A percentile compares a stretch with the other conserved stretches of the same genome.
Conservation (phyloP, 2,888 invertebrate species). For the Leptinotarsa tumamoca region DNA sequence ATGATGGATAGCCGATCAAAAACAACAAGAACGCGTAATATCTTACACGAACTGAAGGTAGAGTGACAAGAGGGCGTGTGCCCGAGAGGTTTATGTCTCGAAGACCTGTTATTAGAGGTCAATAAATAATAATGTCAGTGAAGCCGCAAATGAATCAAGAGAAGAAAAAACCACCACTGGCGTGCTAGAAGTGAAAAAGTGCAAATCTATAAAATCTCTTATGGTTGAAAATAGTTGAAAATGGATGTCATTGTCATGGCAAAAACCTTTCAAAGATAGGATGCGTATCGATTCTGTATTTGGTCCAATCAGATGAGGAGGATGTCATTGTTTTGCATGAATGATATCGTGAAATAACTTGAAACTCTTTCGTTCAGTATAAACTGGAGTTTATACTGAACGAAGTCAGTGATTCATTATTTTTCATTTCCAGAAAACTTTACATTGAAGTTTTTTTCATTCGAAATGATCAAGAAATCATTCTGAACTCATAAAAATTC, state of each 20-base stretch:
- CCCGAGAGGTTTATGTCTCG: conserved; percentile 56
- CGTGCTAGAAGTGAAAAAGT: conserved; percentile 23
- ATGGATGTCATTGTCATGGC: background rate
- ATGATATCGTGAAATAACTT: too few species aligned
- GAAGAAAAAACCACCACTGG: conserved; percentile 40
- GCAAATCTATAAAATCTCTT: background rate
- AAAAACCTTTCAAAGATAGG: too few species aligned
- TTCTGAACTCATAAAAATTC: too few species aligned
- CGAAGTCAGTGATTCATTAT: too few species aligned
- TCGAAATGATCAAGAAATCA: too few species aligned
- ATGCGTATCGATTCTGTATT: too few species aligned
- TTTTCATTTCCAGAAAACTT: too few species aligned
- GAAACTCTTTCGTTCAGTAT: too few species aligned
- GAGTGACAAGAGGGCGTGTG: conserved; percentile 57
- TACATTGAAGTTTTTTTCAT: too few species aligned
- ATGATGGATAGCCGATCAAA: conserved; percentile 42
- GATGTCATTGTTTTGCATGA: too few species aligned
- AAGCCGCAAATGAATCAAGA: conserved; percentile 57
- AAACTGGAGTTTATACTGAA: too few species aligned
- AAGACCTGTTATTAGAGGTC: conserved; percentile 58
- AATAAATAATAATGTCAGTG: conserved; percentile 58
- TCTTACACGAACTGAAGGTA: conserved; percentile 43
- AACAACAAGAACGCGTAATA: conserved; percentile 40
- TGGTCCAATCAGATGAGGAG: too few species aligned
- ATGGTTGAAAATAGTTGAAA: background rate